Percentiles rank a stretch among this genome's conserved stretches.
phyloP scores from a whole-genome alignment of 1,140 invertebrate genomes.

The Drosophila erecta region DNA sequence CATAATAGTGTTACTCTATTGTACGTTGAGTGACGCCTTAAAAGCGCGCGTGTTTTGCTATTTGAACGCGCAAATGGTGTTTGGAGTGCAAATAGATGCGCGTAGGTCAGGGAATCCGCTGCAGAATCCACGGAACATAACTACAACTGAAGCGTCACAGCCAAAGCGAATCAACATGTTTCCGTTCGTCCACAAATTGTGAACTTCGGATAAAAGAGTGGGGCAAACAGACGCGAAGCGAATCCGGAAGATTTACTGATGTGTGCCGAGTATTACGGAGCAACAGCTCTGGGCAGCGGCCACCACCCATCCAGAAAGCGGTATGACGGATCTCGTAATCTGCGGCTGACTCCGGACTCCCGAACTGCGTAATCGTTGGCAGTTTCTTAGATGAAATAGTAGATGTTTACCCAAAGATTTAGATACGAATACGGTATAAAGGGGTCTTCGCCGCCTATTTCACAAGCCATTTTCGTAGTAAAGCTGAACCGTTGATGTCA shows the following conservation, averaged over 20 bases:
- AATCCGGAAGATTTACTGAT: slow-evolving; percentile 24
- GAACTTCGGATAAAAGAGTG: slow-evolving; percentile 12
- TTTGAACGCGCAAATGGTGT: slow-evolving; percentile 11
- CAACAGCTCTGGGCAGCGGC: slow-evolving; percentile 16
- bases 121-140: slow-evolving; percentile 3
- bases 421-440: slow-evolving; percentile 66
- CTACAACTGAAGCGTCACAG: slow-evolving; percentile 11
- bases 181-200: slow-evolving; percentile 8
- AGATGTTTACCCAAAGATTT: slow-evolving; percentile 55
- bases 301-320: slow-evolving; percentile 24
- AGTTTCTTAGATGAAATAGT: slow-evolving; percentile 44
- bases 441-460: slow-evolving; percentile 27
- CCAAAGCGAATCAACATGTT: not conserved
- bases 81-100: slow-evolving; percentile 11
- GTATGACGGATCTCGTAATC: slow-evolving; percentile 9
- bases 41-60: slow-evolving; percentile 26
- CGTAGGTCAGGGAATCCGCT: slow-evolving; percentile 39
- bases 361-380: slow-evolving; percentile 24
- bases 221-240: slow-evolving; percentile 9
- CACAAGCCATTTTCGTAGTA: slow-evolving; percentile 43
- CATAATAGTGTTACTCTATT: slow-evolving; percentile 9
- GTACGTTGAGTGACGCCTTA: slow-evolving; percentile 16
- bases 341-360: slow-evolving; percentile 1
- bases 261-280: slow-evolving; percentile 26
- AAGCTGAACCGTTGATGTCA: slow-evolving; percentile 4